phyloP scores from a whole-genome alignment of 2,797 vertebrate genomes.

The Pipistrellus pygmaeus region DNA sequence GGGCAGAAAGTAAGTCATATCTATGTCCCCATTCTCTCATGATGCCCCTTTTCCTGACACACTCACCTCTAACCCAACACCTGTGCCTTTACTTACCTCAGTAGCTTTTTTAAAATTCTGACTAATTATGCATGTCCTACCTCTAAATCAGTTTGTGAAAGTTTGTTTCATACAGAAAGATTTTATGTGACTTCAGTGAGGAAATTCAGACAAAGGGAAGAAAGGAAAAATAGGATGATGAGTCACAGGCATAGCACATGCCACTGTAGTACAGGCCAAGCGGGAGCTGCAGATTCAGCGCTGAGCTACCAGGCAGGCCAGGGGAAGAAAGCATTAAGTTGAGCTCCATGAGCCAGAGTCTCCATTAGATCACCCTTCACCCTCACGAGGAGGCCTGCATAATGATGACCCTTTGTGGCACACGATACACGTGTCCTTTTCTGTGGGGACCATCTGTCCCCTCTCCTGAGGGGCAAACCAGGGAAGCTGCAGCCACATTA shows the following conservation, averaged over 20 bases:
- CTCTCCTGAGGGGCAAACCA: not conserved
- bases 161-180: not conserved
- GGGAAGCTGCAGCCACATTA: not conserved
- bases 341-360: not conserved
- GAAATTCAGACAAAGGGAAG: not conserved
- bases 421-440: not conserved
- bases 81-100: not conserved
- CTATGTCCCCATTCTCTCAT: not conserved
- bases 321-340: not conserved
- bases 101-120: not conserved
- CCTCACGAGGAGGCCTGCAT: not conserved
- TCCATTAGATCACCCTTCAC: not conserved
- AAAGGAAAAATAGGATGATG: not conserved
- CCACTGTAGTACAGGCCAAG: not conserved
- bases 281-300: not conserved
- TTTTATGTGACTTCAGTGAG: not conserved
- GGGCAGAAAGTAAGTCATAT: not conserved
- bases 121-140: not conserved
- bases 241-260: not conserved
- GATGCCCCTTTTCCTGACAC: not conserved
- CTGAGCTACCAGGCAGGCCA: not conserved
- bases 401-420: not conserved
- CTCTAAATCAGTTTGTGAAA: not conserved
- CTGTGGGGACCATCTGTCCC: not conserved
- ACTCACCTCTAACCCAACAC: not conserved